These are phyloP conservation scores for Siniperca scherzeri DNA, from an alignment of 2,797 vertebrate genomes.

Conservation along the genomic window DNA sequence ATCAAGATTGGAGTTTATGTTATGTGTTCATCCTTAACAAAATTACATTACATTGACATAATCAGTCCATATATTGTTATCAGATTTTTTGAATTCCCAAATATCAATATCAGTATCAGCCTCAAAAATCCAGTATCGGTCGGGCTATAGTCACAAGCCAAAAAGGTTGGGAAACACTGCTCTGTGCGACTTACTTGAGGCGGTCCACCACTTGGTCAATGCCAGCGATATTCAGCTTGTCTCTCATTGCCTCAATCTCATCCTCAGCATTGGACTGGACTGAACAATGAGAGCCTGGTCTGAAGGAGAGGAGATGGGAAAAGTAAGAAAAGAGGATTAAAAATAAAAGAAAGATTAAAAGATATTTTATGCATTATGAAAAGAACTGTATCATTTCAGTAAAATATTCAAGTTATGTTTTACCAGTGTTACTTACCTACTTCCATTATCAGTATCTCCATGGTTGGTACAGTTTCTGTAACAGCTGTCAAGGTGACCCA, in stretches of 20 bases:
- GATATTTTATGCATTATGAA: background rate
- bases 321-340: background rate
- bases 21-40: background rate
- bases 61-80: background rate
- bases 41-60: too few relatives aligned
- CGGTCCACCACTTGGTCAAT: constrained; percentile 85
- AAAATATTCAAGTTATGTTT: background rate
- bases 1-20: background rate
- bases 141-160: background rate
- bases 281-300: constrained; percentile 74
- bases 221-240: constrained; percentile 84
- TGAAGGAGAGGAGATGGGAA: constrained; percentile 40
- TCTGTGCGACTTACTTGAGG: constrained; percentile 82
- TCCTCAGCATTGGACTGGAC: constrained; percentile 72
- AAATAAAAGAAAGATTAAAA: constrained; percentile 1
- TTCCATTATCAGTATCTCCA: constrained; percentile 36
- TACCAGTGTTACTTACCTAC: constrained; percentile 73
- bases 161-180: too few relatives aligned
- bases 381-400: background rate
- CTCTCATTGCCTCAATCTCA: constrained; percentile 81
- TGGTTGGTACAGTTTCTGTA: constrained; percentile 18
- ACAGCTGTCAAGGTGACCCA: constrained; percentile 67
- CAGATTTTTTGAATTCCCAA: background rate
- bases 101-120: background rate
- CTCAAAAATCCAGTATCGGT: background rate